Conservation (phyloP, 2,888 invertebrate species). For the Cephus nigrinus region DNA sequence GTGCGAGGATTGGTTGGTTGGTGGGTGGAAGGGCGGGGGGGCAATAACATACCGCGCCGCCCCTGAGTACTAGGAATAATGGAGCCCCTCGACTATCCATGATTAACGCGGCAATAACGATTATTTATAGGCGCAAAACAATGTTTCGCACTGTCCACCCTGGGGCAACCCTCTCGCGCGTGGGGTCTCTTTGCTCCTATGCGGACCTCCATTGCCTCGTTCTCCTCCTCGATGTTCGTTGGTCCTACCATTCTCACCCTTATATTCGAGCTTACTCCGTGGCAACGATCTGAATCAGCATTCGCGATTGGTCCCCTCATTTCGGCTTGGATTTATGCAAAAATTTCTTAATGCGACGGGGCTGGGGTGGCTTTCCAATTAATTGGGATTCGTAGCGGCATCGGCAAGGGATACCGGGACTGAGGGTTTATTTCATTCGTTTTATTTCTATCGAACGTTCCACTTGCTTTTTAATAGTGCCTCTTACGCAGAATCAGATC, state of each 20-base stretch:
- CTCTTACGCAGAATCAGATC: not conserved
- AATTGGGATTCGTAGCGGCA: constrained; percentile 13
- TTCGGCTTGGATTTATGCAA: constrained; percentile 45
- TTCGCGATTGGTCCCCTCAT: constrained; percentile 26
- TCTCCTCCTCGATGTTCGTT: not conserved
- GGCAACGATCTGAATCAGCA: constrained; percentile 48
- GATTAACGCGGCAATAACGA: constrained; percentile 63
- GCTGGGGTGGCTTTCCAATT: constrained; percentile 14
- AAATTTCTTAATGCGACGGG: constrained; percentile 44
- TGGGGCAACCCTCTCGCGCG: constrained; percentile 23
- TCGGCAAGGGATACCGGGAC: not conserved
- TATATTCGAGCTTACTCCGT: constrained; percentile 1
- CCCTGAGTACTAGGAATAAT: constrained; percentile 52
- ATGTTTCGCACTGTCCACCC: constrained; percentile 60
- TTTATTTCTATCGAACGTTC: not conserved
- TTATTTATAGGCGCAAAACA: constrained; percentile 63
- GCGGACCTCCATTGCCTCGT: too few relatives aligned
- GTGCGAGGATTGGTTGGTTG: not conserved
- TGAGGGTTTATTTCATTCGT: not conserved
- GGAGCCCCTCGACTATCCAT: constrained; percentile 56
- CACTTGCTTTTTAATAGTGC: not conserved
- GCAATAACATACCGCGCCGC: constrained; percentile 27
- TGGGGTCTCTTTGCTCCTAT: constrained; percentile 17
- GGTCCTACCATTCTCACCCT: not conserved
- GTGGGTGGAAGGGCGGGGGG: constrained; percentile 1